Evolutionary conservation across 2,888 invertebrate species (phyloP), one percentile per base, ranked within the genome.

Genomic region (Stomorhina lunata): DNA sequence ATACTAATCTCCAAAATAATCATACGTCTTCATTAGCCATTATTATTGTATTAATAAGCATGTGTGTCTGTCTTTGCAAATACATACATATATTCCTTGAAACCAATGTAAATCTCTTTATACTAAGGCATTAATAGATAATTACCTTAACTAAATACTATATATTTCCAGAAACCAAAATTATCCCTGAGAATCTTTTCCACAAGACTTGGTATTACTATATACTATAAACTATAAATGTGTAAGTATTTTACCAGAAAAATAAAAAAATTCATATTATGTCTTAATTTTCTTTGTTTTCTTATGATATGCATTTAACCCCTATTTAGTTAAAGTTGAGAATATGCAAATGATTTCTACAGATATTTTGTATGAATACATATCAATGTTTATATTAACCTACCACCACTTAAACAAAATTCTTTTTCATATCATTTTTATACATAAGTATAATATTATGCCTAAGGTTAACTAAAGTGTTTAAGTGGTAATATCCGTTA

Each of bases 381-480:
- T 32, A 22, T 6, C n/a, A n/a, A n/a, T n/a, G n/a, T n/a, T n/a
- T n/a, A n/a, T n/a, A n/a, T n/a, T n/a, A n/a, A 7, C 4, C 34
- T 45, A 25, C 5, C 6, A 45, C 27, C 43, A 40, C 20, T 37
- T 17, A 61, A n/a, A 37, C 29, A 50, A 27, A 29, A 48, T 37
- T 17, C 27, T 32, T 43, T 25, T 55, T 65, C 25, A 57, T 57
- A 57, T 59, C 25, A 12, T 50, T 15, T 20, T 29, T 15, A 55
- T 17, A 17, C 22, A 45, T 45, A 17, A 17, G n/a, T n/a, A n/a
- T n/a, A n/a, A 29, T 32, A 63, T 57, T 68, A 34, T 34, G 81
- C 81, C 81, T 65, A 61, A 69, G 81, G 81, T 78, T 78, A 75
- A 69, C 68, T 69, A 65, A 81, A 81, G 78, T 81, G 78, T 81